Evolutionary conservation across 2,113 vertebrate species (phyloP).

Genomic region (Micronycteris hirsuta): DNA sequence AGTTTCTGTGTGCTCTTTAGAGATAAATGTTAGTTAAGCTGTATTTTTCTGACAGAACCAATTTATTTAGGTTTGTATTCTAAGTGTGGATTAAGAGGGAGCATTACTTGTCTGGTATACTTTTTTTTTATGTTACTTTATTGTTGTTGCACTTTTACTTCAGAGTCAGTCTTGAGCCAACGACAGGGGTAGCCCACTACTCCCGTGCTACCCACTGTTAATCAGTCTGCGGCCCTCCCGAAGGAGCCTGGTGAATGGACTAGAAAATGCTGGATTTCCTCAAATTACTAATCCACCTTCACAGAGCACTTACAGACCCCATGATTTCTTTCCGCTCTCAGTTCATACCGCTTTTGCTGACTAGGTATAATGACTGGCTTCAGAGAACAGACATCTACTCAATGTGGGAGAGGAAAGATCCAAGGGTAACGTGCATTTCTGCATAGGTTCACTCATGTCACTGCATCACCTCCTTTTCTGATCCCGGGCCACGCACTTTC

Average conservation of each 20-base stretch:
- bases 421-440: not conserved
- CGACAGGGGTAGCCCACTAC: not conserved
- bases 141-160: no score
- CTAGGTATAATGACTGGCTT: not conserved
- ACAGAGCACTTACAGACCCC: not conserved
- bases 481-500: slow-evolving; percentile 43
- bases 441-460: slow-evolving; percentile 1
- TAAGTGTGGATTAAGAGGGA: not conserved
- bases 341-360: not conserved
- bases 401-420: not conserved
- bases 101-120: not conserved
- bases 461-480: slow-evolving; percentile 34
- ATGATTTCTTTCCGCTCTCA: not conserved
- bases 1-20: not conserved
- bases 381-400: not conserved
- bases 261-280: not conserved
- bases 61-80: not conserved
- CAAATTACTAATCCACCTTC: not conserved
- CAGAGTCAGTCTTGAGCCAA: not conserved
- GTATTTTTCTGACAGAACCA: not conserved
- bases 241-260: not conserved
- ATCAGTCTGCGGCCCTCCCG: not conserved
- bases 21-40: not conserved
- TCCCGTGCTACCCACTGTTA: not conserved
- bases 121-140: no score